These are phyloP conservation scores for Netelia fuscicornis DNA, from an alignment of 2,888 invertebrate genomes.

Conservation along the genomic window DNA sequence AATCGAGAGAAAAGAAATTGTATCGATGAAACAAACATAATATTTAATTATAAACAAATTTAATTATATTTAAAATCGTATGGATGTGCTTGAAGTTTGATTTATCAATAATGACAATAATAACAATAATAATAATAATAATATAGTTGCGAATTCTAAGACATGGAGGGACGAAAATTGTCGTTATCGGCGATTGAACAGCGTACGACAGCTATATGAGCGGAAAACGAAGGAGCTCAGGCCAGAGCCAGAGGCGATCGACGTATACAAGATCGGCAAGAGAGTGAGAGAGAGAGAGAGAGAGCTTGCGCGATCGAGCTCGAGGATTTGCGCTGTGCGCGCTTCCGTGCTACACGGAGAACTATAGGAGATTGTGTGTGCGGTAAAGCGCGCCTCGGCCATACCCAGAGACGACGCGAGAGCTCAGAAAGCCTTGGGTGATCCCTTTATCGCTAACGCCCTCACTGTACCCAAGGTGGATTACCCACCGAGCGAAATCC, in stretches of 20 bases:
- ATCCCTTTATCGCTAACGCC: conserved; percentile 82
- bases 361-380: conserved; percentile 6
- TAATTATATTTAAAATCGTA: too few relatives aligned
- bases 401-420: conserved; percentile 56
- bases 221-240: conserved; percentile 15
- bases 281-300: too few relatives aligned
- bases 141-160: conserved; percentile 31
- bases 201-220: conserved; percentile 23
- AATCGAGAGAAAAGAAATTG: too few relatives aligned
- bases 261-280: conserved; percentile 28
- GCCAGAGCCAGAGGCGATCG: conserved; percentile 26
- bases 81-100: too few relatives aligned
- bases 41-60: too few relatives aligned
- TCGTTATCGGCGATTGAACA: conserved; percentile 47
- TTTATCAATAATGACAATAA: background rate
- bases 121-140: conserved; percentile 11
- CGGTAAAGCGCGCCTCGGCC: conserved; percentile 29
- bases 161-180: conserved; percentile 21
- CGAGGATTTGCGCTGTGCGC: conserved; percentile 58
- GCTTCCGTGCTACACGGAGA: background rate
- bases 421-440: conserved; percentile 79
- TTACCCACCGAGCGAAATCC: conserved; percentile 78
- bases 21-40: too few relatives aligned
- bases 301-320: conserved; percentile 64
- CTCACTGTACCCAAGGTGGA: conserved; percentile 77